A percentile compares a stretch with the other conserved stretches of the same genome.
These are phyloP conservation scores for Tribolium freemani DNA, from an alignment of 2,888 invertebrate genomes.

Conservation along the genomic window DNA sequence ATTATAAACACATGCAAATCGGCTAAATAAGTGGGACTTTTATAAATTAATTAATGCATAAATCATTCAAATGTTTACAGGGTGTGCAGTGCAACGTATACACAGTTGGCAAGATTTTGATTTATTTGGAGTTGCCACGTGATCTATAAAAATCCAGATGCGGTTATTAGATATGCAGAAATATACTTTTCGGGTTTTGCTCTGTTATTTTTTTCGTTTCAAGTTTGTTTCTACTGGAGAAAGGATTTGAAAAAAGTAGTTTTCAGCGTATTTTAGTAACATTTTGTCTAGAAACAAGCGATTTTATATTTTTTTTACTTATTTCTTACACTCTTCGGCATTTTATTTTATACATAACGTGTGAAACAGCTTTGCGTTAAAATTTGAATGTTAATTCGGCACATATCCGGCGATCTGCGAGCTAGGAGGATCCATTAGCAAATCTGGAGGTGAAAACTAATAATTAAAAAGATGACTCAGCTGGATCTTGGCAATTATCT, in stretches of 20 bases:
- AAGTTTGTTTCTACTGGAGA: too few species aligned
- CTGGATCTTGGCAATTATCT: constrained; percentile 4
- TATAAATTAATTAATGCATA: constrained; percentile 31
- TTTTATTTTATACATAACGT: too few species aligned
- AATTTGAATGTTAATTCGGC: neutral
- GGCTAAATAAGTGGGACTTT: constrained; percentile 13
- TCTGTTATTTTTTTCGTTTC: too few species aligned
- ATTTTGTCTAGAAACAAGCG: too few species aligned
- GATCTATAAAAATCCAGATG: neutral
- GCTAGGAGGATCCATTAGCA: constrained; percentile 25
- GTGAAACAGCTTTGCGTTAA: too few species aligned
- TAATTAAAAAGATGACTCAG: constrained; percentile 29
- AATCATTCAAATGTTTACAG: constrained; percentile 29
- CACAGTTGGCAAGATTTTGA: constrained; percentile 10
- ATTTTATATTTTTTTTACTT: too few species aligned
- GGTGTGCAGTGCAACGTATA: constrained; percentile 23
- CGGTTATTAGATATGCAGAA: neutral
- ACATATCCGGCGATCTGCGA: constrained; percentile 28
- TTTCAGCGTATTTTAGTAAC: too few species aligned
- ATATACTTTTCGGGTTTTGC: neutral
- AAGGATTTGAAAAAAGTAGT: too few species aligned
- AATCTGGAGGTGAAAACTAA: constrained; percentile 15
- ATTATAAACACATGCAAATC: constrained; percentile 11
- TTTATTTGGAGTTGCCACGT: constrained; percentile 19
- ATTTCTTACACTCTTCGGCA: too few species aligned